These are phyloP conservation scores for Drosophila sucinea DNA, from an alignment of 1,140 invertebrate genomes.

Conservation along the genomic window DNA sequence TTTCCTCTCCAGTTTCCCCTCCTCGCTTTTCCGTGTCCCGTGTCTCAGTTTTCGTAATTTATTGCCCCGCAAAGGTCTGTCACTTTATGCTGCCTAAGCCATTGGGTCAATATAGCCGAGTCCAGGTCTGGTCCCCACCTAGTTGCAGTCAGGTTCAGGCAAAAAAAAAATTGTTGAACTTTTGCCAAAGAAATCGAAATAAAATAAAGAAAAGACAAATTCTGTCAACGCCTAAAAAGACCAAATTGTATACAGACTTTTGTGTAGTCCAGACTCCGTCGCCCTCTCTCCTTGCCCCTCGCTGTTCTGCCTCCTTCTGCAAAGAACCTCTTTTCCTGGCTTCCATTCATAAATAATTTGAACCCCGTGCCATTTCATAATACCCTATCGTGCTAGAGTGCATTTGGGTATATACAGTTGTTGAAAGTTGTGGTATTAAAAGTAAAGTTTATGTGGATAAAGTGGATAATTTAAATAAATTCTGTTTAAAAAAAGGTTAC, in stretches of 20 bases:
- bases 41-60: slow-evolving; percentile 38
- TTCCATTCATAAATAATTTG: slow-evolving; percentile 14
- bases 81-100: slow-evolving; percentile 70
- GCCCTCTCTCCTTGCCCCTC: neutral
- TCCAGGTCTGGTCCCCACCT: neutral
- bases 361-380: slow-evolving; percentile 5
- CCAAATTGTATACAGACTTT: slow-evolving; percentile 12
- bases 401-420: neutral
- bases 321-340: slow-evolving; percentile 1
- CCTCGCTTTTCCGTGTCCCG: neutral
- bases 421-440: neutral
- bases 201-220: slow-evolving; percentile 7
- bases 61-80: slow-evolving; percentile 49
- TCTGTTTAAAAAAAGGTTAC: no score
- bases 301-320: neutral
- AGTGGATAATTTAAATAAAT: no score
- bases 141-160: neutral
- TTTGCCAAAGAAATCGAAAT: slow-evolving; percentile 14
- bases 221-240: slow-evolving; percentile 8
- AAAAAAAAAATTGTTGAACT: slow-evolving; percentile 7
- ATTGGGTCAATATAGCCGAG: slow-evolving; percentile 63
- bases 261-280: neutral
- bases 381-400: neutral
- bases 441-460: no score
- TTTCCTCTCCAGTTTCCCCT: slow-evolving; percentile 17